Base-by-base conservation (phyloP, 2,113 vertebrate genomes). In the Zeus faber region DNA sequence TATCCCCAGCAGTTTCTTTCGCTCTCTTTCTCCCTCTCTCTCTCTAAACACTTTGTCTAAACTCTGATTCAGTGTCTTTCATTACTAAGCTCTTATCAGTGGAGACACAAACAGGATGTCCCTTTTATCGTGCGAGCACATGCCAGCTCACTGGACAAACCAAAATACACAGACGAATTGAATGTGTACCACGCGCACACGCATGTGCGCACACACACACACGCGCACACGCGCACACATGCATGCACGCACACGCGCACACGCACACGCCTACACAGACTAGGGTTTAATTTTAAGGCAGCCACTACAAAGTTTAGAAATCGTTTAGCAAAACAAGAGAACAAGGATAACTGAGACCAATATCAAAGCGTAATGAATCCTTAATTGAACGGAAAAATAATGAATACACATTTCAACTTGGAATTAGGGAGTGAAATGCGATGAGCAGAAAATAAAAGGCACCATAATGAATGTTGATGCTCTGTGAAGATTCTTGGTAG, bases 31-130 rank as follows among this genome's bases (percentile, higher is more conserved):
- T 50, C 49, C 33, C 26, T 33, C 66, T 63, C 55, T 29, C 47
- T 16, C 7, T n/a, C 13, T n/a, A 11, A 17, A 13, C 22, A 9
- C 41, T 45, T 17, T 45, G 24, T 29, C 46, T 49, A 11, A 65
- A 76, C 57, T 64, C 65, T 54, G 17, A 54, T 58, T 40, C 48
- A 52, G 56, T 49, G 65, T 62, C 68, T 79, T 69, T 70, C 58
- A 77, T 79, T 64, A 64, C 67, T 18, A 51, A 2, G 39, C 57
- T 74, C 61, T 84, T 80, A 82, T 83, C 81, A 66, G 65, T 59
- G 77, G 62, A 75, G 64, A 55, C 35, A 61, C 76, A 86, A 89
- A 86, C 84, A 85, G 86, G 88, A 90, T 81, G 65, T 87, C 62
- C 74, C 40, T 39, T 67, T 75, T 27, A 39, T 72, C 54, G 69